A percentile compares a stretch with the other conserved stretches of the same genome.
phyloP scores from a whole-genome alignment of 2,888 invertebrate species.

The Aphelenchoides bicaudatus region DNA sequence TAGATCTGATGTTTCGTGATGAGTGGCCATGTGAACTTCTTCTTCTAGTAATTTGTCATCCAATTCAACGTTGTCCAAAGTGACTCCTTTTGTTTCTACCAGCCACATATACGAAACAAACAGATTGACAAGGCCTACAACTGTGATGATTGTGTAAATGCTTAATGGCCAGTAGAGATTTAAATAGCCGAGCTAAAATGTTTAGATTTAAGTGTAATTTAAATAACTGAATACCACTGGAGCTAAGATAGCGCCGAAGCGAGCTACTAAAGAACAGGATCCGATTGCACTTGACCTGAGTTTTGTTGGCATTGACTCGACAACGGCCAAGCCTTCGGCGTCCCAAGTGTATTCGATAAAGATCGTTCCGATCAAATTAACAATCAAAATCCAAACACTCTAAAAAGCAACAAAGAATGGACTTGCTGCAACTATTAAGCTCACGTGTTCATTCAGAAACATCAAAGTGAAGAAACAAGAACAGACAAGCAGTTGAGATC shows the following conservation, averaged over 20 bases:
- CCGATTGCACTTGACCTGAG: conserved; percentile 39
- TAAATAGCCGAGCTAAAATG: conserved; percentile 50
- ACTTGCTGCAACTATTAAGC: no score
- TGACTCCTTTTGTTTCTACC: conserved; percentile 38
- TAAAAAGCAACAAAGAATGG: conserved; percentile 31
- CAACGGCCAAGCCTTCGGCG: conserved; percentile 55
- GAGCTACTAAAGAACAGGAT: conserved; percentile 50
- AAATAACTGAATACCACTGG: conserved; percentile 43
- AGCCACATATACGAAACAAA: conserved; percentile 37
- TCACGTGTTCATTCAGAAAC: conserved; percentile 31
- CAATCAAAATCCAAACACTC: conserved; percentile 49
- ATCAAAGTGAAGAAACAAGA: conserved; percentile 44
- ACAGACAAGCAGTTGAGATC: conserved; percentile 48
- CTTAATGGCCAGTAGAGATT: conserved; percentile 48
- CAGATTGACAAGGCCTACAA: conserved; percentile 48
- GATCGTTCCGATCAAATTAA: conserved; percentile 54
- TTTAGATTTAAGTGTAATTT: no score
- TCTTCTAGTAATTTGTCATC: conserved; percentile 20
- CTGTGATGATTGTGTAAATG: conserved; percentile 49
- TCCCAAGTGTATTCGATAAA: conserved; percentile 60
- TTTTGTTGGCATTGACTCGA: conserved; percentile 53
- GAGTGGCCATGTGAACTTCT: no score
- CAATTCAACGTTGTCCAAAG: conserved; percentile 27
- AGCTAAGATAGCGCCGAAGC: conserved; percentile 56
- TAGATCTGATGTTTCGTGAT: no score